A percentile compares a stretch with the other conserved stretches of the same genome.
phyloP scores from a whole-genome alignment of 2,888 invertebrate genomes.

The Tachystola acroxantha region DNA sequence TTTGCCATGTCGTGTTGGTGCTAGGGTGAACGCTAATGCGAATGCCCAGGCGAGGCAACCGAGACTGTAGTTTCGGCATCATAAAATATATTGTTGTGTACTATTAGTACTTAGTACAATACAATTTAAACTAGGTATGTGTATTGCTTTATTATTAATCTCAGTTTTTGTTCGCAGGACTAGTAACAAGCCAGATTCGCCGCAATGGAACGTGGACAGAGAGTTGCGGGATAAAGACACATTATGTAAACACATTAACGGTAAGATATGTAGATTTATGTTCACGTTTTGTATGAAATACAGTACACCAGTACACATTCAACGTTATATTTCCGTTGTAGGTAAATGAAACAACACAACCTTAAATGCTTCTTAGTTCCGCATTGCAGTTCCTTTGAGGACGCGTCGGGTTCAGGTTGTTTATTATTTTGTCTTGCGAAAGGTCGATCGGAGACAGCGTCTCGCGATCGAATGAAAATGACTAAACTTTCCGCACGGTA shows the following conservation, averaged over 20 bases:
- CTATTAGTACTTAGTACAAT: too few relatives aligned
- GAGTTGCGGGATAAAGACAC: slow-evolving; percentile 58
- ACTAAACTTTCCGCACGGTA: slow-evolving; percentile 75
- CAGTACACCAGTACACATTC: not conserved
- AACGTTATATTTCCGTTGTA: too few relatives aligned
- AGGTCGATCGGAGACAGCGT: slow-evolving; percentile 52
- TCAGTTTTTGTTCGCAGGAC: slow-evolving; percentile 50
- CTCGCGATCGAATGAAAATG: slow-evolving; percentile 49
- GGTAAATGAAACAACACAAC: too few relatives aligned
- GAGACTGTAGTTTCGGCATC: too few relatives aligned
- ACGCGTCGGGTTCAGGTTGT: too few relatives aligned
- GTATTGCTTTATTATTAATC: too few relatives aligned
- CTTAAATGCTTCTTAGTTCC: not conserved
- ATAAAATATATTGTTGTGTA: too few relatives aligned
- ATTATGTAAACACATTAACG: slow-evolving; percentile 62
- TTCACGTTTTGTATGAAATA: not conserved
- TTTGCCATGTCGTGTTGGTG: not conserved
- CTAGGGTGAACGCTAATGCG: too few relatives aligned
- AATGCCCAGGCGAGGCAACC: too few relatives aligned
- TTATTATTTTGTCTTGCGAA: slow-evolving; percentile 40
- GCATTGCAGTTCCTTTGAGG: slow-evolving; percentile 13
- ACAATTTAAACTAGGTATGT: too few relatives aligned
- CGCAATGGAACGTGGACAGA: slow-evolving; percentile 61
- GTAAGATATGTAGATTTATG: slow-evolving; percentile 42
- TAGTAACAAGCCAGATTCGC: slow-evolving; percentile 64